Conservation (phyloP, 2,797 vertebrate genomes). For the Falco concolor region DNA sequence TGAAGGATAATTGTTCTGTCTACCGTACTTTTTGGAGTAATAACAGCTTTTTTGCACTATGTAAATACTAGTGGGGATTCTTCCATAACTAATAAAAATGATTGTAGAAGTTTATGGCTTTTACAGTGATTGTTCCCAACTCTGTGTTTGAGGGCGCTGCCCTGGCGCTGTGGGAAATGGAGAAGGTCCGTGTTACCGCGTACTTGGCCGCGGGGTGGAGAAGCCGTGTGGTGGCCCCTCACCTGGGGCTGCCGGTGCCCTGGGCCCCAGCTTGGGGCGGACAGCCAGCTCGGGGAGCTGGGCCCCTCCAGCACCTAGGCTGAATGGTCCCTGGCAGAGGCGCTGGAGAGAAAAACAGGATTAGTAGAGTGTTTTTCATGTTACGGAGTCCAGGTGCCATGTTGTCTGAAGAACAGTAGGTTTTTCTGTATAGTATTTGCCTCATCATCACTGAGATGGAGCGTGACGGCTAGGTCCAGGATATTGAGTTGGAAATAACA, state of each 20-base stretch:
- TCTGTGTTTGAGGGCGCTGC: neutral
- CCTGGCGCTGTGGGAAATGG: neutral
- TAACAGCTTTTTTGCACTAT: constrained; percentile 94
- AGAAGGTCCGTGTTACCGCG: rapidly evolving
- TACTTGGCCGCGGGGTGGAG: neutral
- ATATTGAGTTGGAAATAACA: neutral
- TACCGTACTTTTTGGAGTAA: constrained; percentile 75
- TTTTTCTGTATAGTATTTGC: no score
- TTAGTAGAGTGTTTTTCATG: neutral
- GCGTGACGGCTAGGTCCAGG: neutral
- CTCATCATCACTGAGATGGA: no score
- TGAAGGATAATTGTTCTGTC: constrained; percentile 77
- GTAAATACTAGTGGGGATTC: constrained; percentile 89
- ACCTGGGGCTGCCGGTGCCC: neutral
- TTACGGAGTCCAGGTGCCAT: neutral
- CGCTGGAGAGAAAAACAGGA: neutral
- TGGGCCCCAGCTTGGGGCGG: neutral
- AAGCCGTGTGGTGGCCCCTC: neutral
- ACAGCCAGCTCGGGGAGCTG: neutral
- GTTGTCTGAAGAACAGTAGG: neutral
- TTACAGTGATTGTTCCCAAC: neutral
- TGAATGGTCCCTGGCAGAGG: no score
- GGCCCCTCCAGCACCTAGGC: rapidly evolving
- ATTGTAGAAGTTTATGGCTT: constrained; percentile 56
- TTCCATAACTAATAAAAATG: constrained; percentile 85